Conservation (phyloP, 2,797 vertebrate species). For the Eleutherodactylus coqui region DNA sequence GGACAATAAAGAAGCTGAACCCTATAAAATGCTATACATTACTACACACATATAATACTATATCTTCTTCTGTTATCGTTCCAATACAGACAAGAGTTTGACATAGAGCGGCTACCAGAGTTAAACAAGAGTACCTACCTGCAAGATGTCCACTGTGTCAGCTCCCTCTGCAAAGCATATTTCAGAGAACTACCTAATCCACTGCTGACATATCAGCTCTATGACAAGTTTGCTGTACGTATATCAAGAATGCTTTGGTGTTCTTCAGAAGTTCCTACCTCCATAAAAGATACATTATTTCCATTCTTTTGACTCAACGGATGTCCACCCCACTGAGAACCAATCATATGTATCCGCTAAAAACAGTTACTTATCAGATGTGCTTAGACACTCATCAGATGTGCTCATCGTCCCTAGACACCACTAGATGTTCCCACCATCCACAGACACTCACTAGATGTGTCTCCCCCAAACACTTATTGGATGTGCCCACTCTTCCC, state of each 20-base stretch:
- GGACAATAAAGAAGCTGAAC: not conserved
- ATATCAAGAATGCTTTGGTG: not conserved
- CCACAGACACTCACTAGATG: not conserved
- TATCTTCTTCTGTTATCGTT: not conserved
- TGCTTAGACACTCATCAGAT: not conserved
- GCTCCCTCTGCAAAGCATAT: constrained; percentile 93
- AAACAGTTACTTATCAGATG: not conserved
- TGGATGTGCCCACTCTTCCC: not conserved
- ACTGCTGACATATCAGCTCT: constrained; percentile 93
- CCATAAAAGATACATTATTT: too few species aligned
- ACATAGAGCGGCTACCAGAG: constrained; percentile 81
- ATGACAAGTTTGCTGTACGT: constrained; percentile 93
- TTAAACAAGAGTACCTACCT: constrained; percentile 86
- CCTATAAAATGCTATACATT: not conserved
- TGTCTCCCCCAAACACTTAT: not conserved
- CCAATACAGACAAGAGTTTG: constrained; percentile 87
- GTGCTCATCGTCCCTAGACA: not conserved
- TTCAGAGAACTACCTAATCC: constrained; percentile 95
- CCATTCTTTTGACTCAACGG: too few species aligned
- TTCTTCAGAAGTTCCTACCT: not conserved
- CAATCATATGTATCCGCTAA: not conserved
- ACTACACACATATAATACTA: too few species aligned
- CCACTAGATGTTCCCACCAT: not conserved
- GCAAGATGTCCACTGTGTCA: constrained; percentile 96
- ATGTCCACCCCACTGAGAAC: not conserved